phyloP scores from a whole-genome alignment of 2,888 invertebrate genomes.

The Palloptera scutellata region DNA sequence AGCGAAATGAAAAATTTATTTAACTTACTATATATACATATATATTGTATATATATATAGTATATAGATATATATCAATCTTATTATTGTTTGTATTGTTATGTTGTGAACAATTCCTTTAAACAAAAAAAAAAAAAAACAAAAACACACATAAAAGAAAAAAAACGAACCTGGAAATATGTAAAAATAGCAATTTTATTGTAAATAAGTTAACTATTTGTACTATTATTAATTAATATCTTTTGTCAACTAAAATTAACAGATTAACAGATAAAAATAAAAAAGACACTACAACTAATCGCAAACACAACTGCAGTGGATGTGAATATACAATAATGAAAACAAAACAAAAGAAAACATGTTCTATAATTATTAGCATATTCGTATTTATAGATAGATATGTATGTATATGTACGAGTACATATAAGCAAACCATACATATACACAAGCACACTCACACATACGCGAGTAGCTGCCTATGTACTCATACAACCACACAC shows the following conservation, averaged over 20 bases:
- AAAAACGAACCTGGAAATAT: slow-evolving; percentile 34
- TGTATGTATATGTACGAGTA: background rate
- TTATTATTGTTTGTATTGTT: no score
- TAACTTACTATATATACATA: background rate
- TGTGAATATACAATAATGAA: slow-evolving; percentile 6
- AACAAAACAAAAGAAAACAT: background rate
- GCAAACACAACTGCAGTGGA: slow-evolving; percentile 12
- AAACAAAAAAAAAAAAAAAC: slow-evolving; percentile 3
- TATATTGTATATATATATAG: background rate
- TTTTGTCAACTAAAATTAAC: background rate
- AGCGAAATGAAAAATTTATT: slow-evolving; percentile 42
- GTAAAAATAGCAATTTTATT: slow-evolving; percentile 26
- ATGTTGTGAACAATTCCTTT: background rate
- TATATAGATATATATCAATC: slow-evolving; percentile 3
- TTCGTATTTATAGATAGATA: background rate
- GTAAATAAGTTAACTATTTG: background rate
- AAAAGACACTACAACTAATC: slow-evolving; percentile 10
- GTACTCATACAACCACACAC: no score
- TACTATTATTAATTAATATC: no score
- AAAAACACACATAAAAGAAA: slow-evolving; percentile 24
- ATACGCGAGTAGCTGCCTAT: background rate
- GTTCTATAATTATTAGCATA: background rate
- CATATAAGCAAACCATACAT: background rate
- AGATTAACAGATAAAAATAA: slow-evolving; percentile 5
- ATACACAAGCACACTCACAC: slow-evolving; percentile 11